Base-by-base conservation (phyloP, 2,888 invertebrate species). In the Ischnura elegans region DNA sequence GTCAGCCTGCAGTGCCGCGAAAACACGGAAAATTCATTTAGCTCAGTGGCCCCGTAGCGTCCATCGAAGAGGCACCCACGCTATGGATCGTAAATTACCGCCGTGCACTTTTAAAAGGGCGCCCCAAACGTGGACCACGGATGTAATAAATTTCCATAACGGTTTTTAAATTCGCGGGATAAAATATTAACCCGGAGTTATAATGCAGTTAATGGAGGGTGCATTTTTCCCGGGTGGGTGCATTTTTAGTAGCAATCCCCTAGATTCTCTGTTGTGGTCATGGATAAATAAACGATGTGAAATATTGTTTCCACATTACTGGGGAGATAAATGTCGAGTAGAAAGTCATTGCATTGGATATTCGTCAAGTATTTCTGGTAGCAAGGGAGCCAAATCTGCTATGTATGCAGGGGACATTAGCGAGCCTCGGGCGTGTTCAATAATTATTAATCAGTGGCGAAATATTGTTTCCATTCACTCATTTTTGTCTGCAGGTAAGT, bases 1-100 rank as follows among this genome's bases (percentile, higher is more conserved):
- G n/a, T 61, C 61, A 25, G n/a, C 61, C 61, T 61, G 61, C 61
- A n/a, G n/a, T 19, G 61, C n/a, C 61, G n/a, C n/a, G 21, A n/a
- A 25, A 61, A 61, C 61, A 61, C 61, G 61, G 61, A 61, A 61
- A 61, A 61, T 61, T 61, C 61, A 61, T 61, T 61, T 61, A n/a
- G 61, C 61, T 61, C 61, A 61, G 61, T 61, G 61, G 61, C n/a
- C n/a, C 61, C 61, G 61, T n/a, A 6, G 3, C 61, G n/a, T 61
- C 61, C 61, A 61, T 61, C 61, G 61, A 61, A 61, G 61, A 61
- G 61, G 8, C 61, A n/a, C 51, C 4, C 51, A n/a, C 8, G n/a
- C n/a, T 61, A n/a, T n/a, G 61, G 61, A n/a, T 61, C 61, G n/a
- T 61, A 61, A 61, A 61, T 61, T 61, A 61, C 25, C n/a, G 3